phyloP scores from a whole-genome alignment of 2,888 invertebrate genomes.

The Ochropacha duplaris region DNA sequence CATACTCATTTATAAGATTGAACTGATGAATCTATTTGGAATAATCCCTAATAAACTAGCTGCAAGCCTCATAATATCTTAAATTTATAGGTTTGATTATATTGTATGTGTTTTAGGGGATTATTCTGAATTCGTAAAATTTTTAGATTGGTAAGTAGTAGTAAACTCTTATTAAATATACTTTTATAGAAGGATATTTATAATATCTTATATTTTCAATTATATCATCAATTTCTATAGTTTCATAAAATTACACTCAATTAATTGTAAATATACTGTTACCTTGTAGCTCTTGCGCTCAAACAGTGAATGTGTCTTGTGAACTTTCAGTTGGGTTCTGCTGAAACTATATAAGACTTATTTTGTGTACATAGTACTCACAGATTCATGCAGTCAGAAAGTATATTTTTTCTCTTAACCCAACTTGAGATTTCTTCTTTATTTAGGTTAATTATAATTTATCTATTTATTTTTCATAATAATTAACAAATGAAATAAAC shows the following conservation, averaged over 20 bases:
- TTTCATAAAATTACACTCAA: slow-evolving; percentile 13
- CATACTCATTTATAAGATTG: slow-evolving; percentile 40
- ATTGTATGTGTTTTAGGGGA: slow-evolving; percentile 55
- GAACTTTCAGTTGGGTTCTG: slow-evolving; percentile 83
- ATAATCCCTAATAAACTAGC: slow-evolving; percentile 65
- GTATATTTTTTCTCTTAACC: slow-evolving; percentile 69
- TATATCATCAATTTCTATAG: neutral
- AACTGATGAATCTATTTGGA: slow-evolving; percentile 54
- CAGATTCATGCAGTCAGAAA: slow-evolving; percentile 19
- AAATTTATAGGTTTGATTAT: too few relatives aligned
- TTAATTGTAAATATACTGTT: slow-evolving; percentile 69
- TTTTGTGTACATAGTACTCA: slow-evolving; percentile 18
- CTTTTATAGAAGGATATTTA: neutral
- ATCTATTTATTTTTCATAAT: slow-evolving; percentile 73
- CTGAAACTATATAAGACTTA: slow-evolving; percentile 50
- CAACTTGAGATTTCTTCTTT: slow-evolving; percentile 82
- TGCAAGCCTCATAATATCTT: slow-evolving; percentile 2
- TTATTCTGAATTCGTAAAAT: slow-evolving; percentile 65
- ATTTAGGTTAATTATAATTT: slow-evolving; percentile 65
- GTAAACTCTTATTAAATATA: neutral
- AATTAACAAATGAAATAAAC: slow-evolving; percentile 75
- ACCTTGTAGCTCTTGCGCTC: slow-evolving; percentile 44
- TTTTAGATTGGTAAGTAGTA: slow-evolving; percentile 26
- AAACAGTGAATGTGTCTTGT: slow-evolving; percentile 52
- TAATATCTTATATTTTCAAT: too few relatives aligned